Evolutionary conservation across 2,888 invertebrate species (phyloP), one percentile per base, ranked within the genome.

Genomic region (Sicus ferrugineus): DNA sequence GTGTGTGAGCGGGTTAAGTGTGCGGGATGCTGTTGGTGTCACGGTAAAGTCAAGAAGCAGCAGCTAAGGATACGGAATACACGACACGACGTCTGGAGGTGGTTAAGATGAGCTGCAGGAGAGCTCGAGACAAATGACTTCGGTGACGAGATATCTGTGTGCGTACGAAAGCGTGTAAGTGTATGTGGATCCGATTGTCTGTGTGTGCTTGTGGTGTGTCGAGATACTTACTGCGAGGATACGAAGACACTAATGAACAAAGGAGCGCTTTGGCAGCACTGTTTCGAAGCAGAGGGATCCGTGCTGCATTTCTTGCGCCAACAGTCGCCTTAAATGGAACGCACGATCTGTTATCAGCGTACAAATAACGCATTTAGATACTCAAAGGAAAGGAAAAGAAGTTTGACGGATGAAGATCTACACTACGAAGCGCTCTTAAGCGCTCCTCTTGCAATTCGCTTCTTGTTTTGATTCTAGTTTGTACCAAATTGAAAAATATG

Each of bases 91-190:
- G 46, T 46, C 48, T 34, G 46, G 30, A 16, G 14, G 46, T 19
- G 62, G 23, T 19, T 7, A 38, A 21, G 38, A 34, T 38, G 26
- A 21, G 26, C 62, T 48, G 62, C 30, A 62, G 46, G 48, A 62
- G 19, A 31, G 21, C 62, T 26, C n/a, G n/a, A 62, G 62, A 62
- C 62, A 62, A 62, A 62, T 28, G 62, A 46, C 28, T 56, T 56
- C 28, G 23, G 30, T 30, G 28, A 38, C 16, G 14, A n/a, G 42
- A n/a, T 42, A 14, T 42, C 3, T 42, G 14, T 34, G 34, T 42
- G 14, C 14, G 34, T 34, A 14, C 7, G 34, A 34, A 34, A 34
- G 7, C 34, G 11, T 42, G 9, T n/a, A 42, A n/a, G 42, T 2
- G n/a, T n/a, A n/a, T n/a, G n/a, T n/a, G n/a, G n/a, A n/a, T n/a